Conservation (phyloP, 1,140 invertebrate genomes). For the Protaetia brevitarsis region DNA sequence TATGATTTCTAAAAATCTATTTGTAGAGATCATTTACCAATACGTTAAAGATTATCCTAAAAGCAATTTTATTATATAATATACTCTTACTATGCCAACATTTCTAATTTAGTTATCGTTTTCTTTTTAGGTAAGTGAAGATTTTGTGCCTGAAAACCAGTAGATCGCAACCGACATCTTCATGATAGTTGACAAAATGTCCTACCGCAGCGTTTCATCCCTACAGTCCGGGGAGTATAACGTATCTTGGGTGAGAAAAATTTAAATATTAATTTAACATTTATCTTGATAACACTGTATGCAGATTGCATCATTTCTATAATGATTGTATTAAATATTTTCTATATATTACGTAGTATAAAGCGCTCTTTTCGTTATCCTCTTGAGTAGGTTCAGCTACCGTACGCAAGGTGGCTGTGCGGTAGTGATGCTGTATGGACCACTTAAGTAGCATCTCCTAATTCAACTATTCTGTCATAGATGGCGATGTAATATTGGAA, state of each 20-base stretch:
- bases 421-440: conserved; percentile 18
- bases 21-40: too few species aligned
- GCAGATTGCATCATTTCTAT: not conserved
- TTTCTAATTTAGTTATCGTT: too few species aligned
- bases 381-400: not conserved
- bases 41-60: too few species aligned
- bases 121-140: conserved; percentile 33
- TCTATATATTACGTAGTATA: not conserved
- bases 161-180: conserved; percentile 22
- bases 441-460: conserved; percentile 19
- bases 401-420: not conserved
- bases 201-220: conserved; percentile 28
- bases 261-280: not conserved
- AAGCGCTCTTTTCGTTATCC: not conserved
- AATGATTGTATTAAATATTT: not conserved
- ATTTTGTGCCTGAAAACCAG: conserved; percentile 20
- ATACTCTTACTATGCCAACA: too few species aligned
- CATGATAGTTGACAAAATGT: conserved; percentile 27
- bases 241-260: conserved; percentile 29
- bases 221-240: conserved; percentile 30
- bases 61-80: too few species aligned
- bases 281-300: not conserved
- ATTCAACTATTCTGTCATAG: not conserved
- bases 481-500: not conserved
- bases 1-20: too few species aligned